Conservation (phyloP, 2,888 invertebrate species). For the Agonopterix alstromeriana region DNA sequence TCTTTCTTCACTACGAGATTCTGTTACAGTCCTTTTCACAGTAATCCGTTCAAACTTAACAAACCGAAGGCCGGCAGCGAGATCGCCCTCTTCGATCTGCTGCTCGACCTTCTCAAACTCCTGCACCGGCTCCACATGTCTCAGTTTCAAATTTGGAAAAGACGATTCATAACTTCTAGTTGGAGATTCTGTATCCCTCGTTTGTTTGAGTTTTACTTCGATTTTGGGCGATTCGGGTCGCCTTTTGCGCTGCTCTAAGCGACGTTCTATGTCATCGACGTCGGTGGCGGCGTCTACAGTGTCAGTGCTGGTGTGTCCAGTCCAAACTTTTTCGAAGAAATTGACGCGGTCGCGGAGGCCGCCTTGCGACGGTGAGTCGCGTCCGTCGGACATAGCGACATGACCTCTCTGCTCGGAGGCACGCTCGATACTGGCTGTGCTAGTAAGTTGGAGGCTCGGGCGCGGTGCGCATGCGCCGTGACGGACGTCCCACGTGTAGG, state of each 20-base stretch:
- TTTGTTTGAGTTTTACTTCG: slow-evolving; percentile 78
- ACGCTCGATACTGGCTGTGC: slow-evolving; percentile 67
- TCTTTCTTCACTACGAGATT: slow-evolving; percentile 58
- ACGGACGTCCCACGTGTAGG: slow-evolving; percentile 12
- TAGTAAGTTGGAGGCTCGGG: slow-evolving; percentile 18
- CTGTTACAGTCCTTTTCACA: slow-evolving; percentile 79
- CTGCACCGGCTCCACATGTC: slow-evolving; percentile 59
- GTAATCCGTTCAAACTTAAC: slow-evolving; percentile 85
- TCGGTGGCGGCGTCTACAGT: slow-evolving; percentile 64
- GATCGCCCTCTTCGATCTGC: slow-evolving; percentile 80
- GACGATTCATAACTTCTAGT: slow-evolving; percentile 53
- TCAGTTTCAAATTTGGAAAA: slow-evolving; percentile 63
- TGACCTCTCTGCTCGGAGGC: slow-evolving; percentile 64
- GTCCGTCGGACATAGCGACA: slow-evolving; percentile 71
- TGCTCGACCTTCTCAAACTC: slow-evolving; percentile 44
- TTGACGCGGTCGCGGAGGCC: slow-evolving; percentile 84
- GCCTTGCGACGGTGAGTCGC: slow-evolving; percentile 70
- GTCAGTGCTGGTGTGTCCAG: slow-evolving; percentile 66
- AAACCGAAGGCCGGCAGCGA: slow-evolving; percentile 78
- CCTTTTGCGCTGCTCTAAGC: slow-evolving; percentile 75
- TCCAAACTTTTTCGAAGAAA: slow-evolving; percentile 89
- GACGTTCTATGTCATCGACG: slow-evolving; percentile 78
- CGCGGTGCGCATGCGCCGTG: slow-evolving; percentile 12
- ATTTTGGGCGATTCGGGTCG: slow-evolving; percentile 75
- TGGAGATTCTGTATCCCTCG: slow-evolving; percentile 68